Conservation (phyloP, 2,888 invertebrate genomes). For the Conomelus anceps region DNA sequence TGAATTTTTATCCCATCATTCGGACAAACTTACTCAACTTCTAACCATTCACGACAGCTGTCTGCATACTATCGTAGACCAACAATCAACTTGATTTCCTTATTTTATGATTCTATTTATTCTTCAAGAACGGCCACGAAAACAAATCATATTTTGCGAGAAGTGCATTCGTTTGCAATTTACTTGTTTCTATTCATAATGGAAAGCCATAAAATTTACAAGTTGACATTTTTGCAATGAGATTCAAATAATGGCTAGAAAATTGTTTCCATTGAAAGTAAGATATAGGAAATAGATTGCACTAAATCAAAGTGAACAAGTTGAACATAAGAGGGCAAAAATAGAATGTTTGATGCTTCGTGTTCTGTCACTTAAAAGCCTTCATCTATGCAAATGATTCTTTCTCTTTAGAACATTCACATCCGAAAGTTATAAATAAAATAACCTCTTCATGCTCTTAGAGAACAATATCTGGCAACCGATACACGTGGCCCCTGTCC, state of each 20-base stretch:
- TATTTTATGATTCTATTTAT: too few species aligned
- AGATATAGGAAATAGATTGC: not conserved
- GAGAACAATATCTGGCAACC: not conserved
- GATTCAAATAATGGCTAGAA: not conserved
- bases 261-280: not conserved
- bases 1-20: too few species aligned
- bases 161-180: too few species aligned
- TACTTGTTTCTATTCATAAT: too few species aligned
- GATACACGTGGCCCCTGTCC: not conserved
- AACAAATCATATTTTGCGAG: too few species aligned
- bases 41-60: too few species aligned
- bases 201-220: not conserved
- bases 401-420: not conserved
- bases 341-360: not conserved
- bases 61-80: too few species aligned
- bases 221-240: not conserved
- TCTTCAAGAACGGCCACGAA: too few species aligned
- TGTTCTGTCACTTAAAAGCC: not conserved
- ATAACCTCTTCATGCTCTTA: not conserved
- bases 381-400: not conserved
- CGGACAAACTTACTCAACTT: too few species aligned
- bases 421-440: not conserved
- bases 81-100: too few species aligned
- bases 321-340: not conserved
- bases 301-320: not conserved